Evolutionary conservation across 2,113 vertebrate genomes (phyloP), one percentile per base, ranked within the genome.

Genomic region (Anser cygnoides): DNA sequence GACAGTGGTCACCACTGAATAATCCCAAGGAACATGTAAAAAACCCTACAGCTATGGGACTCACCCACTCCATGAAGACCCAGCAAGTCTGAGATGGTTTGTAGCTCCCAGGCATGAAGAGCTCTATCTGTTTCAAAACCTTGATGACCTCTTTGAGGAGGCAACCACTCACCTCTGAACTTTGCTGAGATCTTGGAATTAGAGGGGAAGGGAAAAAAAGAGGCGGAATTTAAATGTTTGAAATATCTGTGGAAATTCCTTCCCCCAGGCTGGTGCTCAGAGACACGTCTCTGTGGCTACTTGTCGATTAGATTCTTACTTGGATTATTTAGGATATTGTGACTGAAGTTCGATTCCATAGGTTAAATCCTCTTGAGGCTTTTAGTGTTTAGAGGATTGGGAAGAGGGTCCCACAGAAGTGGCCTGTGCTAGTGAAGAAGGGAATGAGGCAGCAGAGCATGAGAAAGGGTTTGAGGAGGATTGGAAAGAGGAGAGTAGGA

Each of bases 161-260:
- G 26, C 66, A 93, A 15, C 26, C 13, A 23, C 31, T 82, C 21
- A 43, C n/a, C 37, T 55, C 57, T 78, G 57, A 86, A 70, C 72
- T 74, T 74, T 29, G 9, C 23, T 65, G 67, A 49, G 50, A 50
- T 70, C 57, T 66, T 74, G 37, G n/a, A 91, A 70, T 74, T 35
- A 74, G 55, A 37, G 21, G 49, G 58, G 22, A 77, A 62, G 50
- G 26, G 29, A 37, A 6, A 68, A 58, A 59, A 68, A n/a, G 31
- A 55, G 20, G 19, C 18, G 23, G 37, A 91, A 93, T 54, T 59
- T 35, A 54, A 78, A 74, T 31, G 10, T 61, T 70, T 89, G 55
- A 55, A 78, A 86, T 82, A 59, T 15, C 49, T 74, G 55, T 28
- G 43, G 49, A 78, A 81, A 77, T 74, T 65, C 61, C 55, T 93